Base-by-base conservation (phyloP, 1,140 invertebrate genomes). In the Saxidomus purpurata region DNA sequence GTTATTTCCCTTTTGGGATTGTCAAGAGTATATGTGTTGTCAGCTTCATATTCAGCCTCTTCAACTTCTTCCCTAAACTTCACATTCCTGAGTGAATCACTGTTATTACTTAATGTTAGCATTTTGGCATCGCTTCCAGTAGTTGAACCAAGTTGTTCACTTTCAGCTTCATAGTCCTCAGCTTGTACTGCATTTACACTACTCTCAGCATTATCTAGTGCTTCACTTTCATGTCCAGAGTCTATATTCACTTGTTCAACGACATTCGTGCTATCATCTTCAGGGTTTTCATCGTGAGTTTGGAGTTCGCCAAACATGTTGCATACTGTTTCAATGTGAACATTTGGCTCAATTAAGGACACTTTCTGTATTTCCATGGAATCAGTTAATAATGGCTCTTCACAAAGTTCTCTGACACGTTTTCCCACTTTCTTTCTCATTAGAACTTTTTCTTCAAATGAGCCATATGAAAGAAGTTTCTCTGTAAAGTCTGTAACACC, bases 401-500 rank as follows among this genome's bases (percentile, higher is more conserved):
- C 94, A 89, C 93, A 94, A 17, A 94, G 88, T 74, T 94, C 94
- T 59, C 94, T 89, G n/a, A 94, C 93, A 28, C 94, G 77, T n/a
- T 92, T 90, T 15, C 93, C 93, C 17, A 94, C 92, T 52, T 93
- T 93, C 34, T 92, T 91, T 22, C 94, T 76, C 90, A 94, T 87
- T 11, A 90, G 90, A 19, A 94, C 94, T 82, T 94, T 94, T 71
- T 94, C 94, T 67, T 94, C 94, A 84, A 92, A 93, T 38, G 93
- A 93, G 15, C 94, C 94, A 83, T 94, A 94, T 11, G 89, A 84
- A 15, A 93, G 49, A 6, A 94, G 92, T 69, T 94, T 94, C 31
- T 94, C 92, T 28, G 94, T 94, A 36, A 94, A 92, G 47, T 94
- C 93, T 9, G 87, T 92, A 9, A 94, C 93, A 11, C 92, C 94